phyloP scores from a whole-genome alignment of 2,113 vertebrate species.

The Tylochromis polylepis region DNA sequence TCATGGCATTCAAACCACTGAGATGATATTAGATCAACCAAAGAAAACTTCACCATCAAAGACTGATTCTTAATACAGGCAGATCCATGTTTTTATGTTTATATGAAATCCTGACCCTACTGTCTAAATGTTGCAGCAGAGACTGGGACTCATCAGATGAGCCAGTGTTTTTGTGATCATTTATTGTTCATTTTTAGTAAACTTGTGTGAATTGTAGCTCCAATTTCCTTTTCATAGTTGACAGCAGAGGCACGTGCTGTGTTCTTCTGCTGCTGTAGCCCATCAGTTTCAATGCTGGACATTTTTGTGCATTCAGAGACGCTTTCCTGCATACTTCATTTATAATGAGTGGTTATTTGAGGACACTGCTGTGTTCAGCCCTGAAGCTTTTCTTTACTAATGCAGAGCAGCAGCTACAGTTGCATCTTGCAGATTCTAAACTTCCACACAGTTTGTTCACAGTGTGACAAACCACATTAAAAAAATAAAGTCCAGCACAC shows the following conservation, averaged over 20 bases:
- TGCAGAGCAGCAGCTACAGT: neutral
- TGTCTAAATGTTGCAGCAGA: neutral
- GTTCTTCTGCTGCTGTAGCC: too few relatives aligned
- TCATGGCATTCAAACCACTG: neutral
- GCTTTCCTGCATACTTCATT: too few relatives aligned
- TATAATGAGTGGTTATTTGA: neutral
- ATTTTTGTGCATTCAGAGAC: neutral
- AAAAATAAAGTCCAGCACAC: neutral
- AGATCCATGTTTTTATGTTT: neutral
- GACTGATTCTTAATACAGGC: neutral
- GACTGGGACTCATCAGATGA: neutral
- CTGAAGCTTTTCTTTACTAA: neutral
- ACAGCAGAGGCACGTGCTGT: neutral
- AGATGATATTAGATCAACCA: neutral
- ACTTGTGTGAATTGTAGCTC: neutral
- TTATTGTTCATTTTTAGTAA: neutral
- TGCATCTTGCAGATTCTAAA: neutral
- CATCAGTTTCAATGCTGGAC: neutral
- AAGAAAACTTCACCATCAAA: too few relatives aligned
- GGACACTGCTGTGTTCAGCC: neutral
- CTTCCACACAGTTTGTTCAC: neutral
- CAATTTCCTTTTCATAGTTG: neutral
- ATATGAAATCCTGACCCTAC: neutral
- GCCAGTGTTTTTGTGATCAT: neutral
- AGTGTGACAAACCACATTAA: neutral